phyloP scores from a whole-genome alignment of 2,797 vertebrate genomes.

The Onychomys arenicola region DNA sequence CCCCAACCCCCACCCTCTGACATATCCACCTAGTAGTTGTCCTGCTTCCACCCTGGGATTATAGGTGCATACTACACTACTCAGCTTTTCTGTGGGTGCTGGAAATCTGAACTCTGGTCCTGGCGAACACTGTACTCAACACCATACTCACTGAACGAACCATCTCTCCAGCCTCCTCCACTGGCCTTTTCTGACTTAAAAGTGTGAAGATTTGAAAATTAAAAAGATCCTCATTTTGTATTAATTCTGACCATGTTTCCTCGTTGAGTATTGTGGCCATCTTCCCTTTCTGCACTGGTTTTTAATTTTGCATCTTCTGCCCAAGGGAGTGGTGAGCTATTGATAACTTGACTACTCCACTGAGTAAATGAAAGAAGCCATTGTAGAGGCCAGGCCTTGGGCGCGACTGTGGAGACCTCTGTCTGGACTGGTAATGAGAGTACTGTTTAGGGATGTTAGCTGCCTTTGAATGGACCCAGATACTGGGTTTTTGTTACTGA shows the following conservation, averaged over 20 bases:
- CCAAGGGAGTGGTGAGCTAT: not conserved
- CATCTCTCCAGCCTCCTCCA: not conserved
- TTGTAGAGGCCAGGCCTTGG: not conserved
- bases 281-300: not conserved
- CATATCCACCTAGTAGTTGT: not conserved
- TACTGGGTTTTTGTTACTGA: not conserved
- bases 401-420: not conserved
- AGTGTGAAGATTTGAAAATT: not conserved
- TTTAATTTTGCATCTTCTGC: not conserved
- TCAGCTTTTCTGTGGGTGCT: not conserved
- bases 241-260: not conserved
- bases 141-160: not conserved
- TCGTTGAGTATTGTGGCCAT: rapidly evolving
- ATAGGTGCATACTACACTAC: not conserved
- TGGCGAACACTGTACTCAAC: not conserved
- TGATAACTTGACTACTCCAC: not conserved
- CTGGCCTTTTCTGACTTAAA: not conserved
- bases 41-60: not conserved
- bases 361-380: not conserved
- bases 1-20: too few species aligned
- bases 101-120: not conserved
- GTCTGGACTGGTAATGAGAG: not conserved
- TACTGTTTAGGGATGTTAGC: not conserved
- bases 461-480: not conserved
- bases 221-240: not conserved